phyloP scores from a whole-genome alignment of 64 coral and sea anemone genomes.

The Catalaphyllia jardinei region DNA sequence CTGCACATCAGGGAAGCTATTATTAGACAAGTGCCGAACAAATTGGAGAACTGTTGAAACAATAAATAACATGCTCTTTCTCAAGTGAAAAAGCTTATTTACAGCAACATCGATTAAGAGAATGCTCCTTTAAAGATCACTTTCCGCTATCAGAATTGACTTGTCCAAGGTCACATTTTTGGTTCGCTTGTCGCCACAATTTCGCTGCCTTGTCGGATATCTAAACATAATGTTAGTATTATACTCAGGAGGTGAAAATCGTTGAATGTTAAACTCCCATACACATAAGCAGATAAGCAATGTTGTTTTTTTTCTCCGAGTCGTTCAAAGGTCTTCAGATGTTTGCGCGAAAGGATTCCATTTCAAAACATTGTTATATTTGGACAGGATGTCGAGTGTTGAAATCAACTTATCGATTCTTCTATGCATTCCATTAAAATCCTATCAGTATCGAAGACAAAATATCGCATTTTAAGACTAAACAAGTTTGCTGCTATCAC shows the following conservation, averaged over 20 bases:
- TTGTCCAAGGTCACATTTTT: neutral
- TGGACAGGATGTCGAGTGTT: neutral
- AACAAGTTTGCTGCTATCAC: constrained; percentile 12
- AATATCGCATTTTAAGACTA: constrained; percentile 19
- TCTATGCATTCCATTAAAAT: constrained; percentile 26
- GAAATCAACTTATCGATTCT: constrained; percentile 16
- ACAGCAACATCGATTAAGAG: neutral
- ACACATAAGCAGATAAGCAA: neutral
- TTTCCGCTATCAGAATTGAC: neutral
- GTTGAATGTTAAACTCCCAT: neutral
- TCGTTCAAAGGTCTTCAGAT: neutral
- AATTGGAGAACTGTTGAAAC: neutral
- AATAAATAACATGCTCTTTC: neutral
- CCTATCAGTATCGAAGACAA: constrained; percentile 16
- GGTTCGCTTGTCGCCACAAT: neutral
- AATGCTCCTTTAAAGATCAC: neutral
- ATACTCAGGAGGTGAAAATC: neutral
- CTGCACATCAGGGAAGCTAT: neutral
- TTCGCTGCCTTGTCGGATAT: neutral
- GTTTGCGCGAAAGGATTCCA: neutral
- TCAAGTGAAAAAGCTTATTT: neutral
- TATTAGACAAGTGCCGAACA: neutral
- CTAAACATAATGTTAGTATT: neutral
- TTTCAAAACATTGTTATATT: constrained; percentile 6
- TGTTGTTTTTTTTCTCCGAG: constrained; percentile 5